These are phyloP conservation scores for Hirudo medicinalis DNA, from an alignment of 1,140 invertebrate genomes.

Conservation along the genomic window DNA sequence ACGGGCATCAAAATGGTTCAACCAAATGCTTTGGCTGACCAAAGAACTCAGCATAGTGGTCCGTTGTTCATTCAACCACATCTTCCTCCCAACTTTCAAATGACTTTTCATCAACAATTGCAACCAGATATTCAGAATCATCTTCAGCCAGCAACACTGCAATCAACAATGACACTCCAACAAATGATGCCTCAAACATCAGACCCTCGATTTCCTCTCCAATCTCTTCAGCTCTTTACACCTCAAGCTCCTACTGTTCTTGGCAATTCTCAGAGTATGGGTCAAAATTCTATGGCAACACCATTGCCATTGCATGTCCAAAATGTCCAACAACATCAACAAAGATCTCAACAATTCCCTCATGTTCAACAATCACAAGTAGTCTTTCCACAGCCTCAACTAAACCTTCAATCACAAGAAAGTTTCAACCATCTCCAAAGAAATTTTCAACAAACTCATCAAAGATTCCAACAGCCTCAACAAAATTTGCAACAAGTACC, in stretches of 20 bases:
- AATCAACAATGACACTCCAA: neutral
- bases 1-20: too few relatives aligned
- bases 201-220: constrained; percentile 6
- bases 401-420: constrained; percentile 19
- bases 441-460: constrained; percentile 14
- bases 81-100: neutral
- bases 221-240: constrained; percentile 4
- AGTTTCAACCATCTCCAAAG: neutral
- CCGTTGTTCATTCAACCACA: neutral
- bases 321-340: constrained; percentile 9
- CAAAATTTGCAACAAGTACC: constrained; percentile 28
- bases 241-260: constrained; percentile 16
- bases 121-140: neutral
- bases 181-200: neutral
- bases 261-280: too few relatives aligned
- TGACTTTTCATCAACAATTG: neutral
- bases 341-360: constrained; percentile 17
- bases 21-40: neutral
- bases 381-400: constrained; percentile 17
- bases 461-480: constrained; percentile 8
- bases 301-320: constrained; percentile 23
- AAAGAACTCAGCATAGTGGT: neutral
- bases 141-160: neutral
- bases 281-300: constrained; percentile 12
- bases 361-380: constrained; percentile 17